These are phyloP conservation scores for Nerophis ophidion DNA, from an alignment of 2,113 vertebrate genomes.

Conservation along the genomic window DNA sequence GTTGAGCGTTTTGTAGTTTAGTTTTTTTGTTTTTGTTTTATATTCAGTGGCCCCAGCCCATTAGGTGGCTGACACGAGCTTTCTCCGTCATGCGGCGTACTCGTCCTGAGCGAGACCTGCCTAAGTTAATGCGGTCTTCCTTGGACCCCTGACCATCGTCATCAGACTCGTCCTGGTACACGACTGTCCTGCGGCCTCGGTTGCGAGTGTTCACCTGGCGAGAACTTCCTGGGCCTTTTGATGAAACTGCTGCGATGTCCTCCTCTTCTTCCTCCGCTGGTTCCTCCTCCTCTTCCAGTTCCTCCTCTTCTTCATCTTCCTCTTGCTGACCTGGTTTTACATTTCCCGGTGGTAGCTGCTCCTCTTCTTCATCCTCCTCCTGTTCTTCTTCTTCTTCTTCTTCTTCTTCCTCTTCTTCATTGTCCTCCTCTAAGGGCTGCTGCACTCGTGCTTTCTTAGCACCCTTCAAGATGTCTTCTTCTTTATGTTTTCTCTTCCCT, in stretches of 20 bases:
- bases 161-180: constrained; percentile 92
- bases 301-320: constrained; percentile 50
- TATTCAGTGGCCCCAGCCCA: constrained; percentile 96
- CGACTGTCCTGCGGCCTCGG: constrained; percentile 91
- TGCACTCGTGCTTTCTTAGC: constrained; percentile 64
- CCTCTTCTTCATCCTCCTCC: constrained; percentile 64
- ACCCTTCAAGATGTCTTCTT: constrained; percentile 58
- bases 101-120: constrained; percentile 92
- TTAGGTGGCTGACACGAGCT: constrained; percentile 97
- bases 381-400: constrained; percentile 66
- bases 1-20: constrained; percentile 15
- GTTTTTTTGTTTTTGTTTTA: constrained; percentile 14
- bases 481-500: constrained; percentile 70
- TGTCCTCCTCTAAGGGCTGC: constrained; percentile 52
- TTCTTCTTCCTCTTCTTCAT: constrained; percentile 63
- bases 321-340: constrained; percentile 56
- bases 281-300: constrained; percentile 57
- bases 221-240: constrained; percentile 59
- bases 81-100: constrained; percentile 98
- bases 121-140: constrained; percentile 93
- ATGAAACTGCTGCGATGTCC: constrained; percentile 37
- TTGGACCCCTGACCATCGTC: constrained; percentile 79
- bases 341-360: constrained; percentile 49
- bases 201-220: constrained; percentile 90
- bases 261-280: constrained; percentile 60